These are phyloP conservation scores for Cistogaster globosa DNA, from an alignment of 2,888 invertebrate genomes.

Conservation along the genomic window DNA sequence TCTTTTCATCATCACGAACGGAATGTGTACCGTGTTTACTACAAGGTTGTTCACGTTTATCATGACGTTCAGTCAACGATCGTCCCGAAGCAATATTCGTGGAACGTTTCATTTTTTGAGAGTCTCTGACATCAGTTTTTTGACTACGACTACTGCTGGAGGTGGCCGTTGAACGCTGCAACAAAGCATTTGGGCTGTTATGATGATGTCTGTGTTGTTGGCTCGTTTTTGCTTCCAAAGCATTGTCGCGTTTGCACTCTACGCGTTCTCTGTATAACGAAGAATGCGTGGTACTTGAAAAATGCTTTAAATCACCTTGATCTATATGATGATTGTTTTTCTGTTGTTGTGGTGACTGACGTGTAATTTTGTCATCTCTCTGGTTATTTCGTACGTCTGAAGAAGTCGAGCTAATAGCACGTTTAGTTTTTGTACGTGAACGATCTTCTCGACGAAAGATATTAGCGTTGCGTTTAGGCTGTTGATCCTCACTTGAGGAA, in stretches of 20 bases:
- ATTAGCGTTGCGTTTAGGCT: constrained; percentile 46
- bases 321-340: constrained; percentile 47
- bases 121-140: constrained; percentile 63
- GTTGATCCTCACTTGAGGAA: constrained; percentile 77
- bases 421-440: constrained; percentile 77
- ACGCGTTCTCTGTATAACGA: constrained; percentile 75
- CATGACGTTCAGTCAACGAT: constrained; percentile 36
- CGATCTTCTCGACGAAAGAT: constrained; percentile 74
- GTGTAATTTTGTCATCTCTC: constrained; percentile 62
- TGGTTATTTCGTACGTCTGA: constrained; percentile 63
- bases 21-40: constrained; percentile 50
- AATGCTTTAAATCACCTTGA: constrained; percentile 56
- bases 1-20: constrained; percentile 51
- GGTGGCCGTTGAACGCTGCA: constrained; percentile 66
- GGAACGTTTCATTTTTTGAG: constrained; percentile 53
- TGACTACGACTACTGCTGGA: constrained; percentile 61
- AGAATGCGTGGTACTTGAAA: constrained; percentile 76
- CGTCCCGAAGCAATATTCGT: constrained; percentile 44
- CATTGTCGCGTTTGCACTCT: constrained; percentile 73
- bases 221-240: constrained; percentile 45
- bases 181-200: constrained; percentile 32
- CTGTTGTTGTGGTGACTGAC: constrained; percentile 69
- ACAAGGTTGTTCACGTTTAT: constrained; percentile 16
- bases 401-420: constrained; percentile 72
- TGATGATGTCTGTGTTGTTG: constrained; percentile 68